Conservation (phyloP, 1,140 invertebrate species). For the Cepaea nemoralis region DNA sequence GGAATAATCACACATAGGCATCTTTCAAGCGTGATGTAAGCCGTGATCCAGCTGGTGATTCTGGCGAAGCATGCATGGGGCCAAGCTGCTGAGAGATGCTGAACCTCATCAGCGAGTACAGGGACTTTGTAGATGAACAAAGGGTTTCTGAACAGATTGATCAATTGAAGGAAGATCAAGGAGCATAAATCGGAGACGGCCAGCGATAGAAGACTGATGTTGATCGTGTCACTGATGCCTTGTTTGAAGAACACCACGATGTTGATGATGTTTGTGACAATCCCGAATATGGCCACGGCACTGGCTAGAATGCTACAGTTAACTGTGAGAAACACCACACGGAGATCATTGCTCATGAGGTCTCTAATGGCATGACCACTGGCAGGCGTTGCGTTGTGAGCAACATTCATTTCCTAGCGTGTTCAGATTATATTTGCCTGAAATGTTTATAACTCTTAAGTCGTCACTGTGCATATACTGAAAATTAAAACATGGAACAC, state of each 20-base stretch:
- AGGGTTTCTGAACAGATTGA: neutral
- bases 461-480: too few relatives aligned
- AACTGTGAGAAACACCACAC: neutral
- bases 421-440: too few relatives aligned
- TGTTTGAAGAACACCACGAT: conserved; percentile 3
- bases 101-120: neutral
- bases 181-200: neutral
- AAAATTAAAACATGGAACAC: too few relatives aligned
- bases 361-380: too few relatives aligned
- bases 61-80: neutral
- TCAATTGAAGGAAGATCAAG: neutral
- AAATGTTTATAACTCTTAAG: too few relatives aligned
- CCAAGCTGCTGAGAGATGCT: neutral
- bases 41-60: conserved; percentile 13
- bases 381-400: too few relatives aligned
- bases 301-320: neutral
- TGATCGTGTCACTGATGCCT: neutral
- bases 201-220: conserved; percentile 1
- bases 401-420: too few relatives aligned
- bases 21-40: conserved; percentile 4
- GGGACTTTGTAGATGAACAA: conserved; percentile 9
- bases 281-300: neutral
- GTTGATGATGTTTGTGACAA: conserved; percentile 1
- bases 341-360: neutral
- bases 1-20: neutral